These are phyloP conservation scores for Paracanthobrama guichenoti DNA, from an alignment of 2,113 vertebrate species.

Conservation along the genomic window DNA sequence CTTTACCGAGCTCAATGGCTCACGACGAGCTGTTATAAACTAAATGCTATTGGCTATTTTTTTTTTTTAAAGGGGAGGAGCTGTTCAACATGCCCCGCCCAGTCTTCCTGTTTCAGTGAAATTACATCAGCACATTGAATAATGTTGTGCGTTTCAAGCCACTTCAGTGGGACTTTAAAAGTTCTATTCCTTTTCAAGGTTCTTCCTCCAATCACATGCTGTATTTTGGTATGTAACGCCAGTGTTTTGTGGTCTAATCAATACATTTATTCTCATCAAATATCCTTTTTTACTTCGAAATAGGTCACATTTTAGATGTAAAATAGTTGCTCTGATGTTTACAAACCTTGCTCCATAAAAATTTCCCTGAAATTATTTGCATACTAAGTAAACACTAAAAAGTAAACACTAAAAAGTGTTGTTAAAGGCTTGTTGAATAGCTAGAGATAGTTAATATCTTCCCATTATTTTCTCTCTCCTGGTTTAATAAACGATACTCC, in stretches of 20 bases:
- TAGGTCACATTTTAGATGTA: not conserved
- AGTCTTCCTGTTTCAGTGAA: too few relatives aligned
- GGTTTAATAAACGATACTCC: conserved; percentile 36
- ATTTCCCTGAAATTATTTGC: not conserved
- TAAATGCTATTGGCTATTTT: too few relatives aligned
- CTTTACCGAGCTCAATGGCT: too few relatives aligned
- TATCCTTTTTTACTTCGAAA: not conserved
- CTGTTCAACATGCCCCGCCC: too few relatives aligned
- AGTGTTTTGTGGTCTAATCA: not conserved
- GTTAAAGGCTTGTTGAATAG: not conserved
- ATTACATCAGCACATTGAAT: too few relatives aligned
- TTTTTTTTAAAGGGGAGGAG: too few relatives aligned
- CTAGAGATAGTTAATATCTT: not conserved
- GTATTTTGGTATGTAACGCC: not conserved
- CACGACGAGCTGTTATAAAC: too few relatives aligned
- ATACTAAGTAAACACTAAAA: not conserved
- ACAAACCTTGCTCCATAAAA: not conserved
- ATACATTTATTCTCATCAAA: not conserved
- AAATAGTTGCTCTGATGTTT: too few relatives aligned
- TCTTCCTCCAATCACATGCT: not conserved
- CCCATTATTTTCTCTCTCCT: not conserved
- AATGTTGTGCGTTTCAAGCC: too few relatives aligned
- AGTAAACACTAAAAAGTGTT: not conserved
- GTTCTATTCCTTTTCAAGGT: not conserved
- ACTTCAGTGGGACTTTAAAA: too few relatives aligned